Base-by-base conservation (phyloP, 2,113 vertebrate genomes). In the Macquaria australasica region DNA sequence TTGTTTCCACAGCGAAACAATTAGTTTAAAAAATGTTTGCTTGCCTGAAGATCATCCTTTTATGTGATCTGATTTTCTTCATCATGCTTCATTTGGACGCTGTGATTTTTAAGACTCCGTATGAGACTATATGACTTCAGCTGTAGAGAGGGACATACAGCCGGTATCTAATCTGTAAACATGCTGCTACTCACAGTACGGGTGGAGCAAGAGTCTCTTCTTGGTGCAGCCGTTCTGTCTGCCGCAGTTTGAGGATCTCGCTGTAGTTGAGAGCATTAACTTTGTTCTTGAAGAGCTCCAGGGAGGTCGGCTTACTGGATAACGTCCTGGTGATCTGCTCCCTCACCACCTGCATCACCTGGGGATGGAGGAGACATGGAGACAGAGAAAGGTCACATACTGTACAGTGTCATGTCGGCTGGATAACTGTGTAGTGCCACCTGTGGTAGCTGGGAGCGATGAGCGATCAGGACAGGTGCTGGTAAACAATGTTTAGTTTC, bases 301-400 rank as follows among this genome's bases (percentile, higher is more conserved):
- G 93, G 0, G 98, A 99, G 0, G 97, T 98, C 25, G 98, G 98
- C 85, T 97, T 98, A 76, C 96, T 94, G 79, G 96, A 93, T 91
- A 99, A 85, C 0, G 97, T 98, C 82, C 98, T 96, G 51, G 96
- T 98, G 94, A 99, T 98, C 95, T 99, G 98, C 88, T 99, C 98
- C 85, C 97, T 96, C 15, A 99, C 98, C 89, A 99, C 98, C 88
- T 99, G 98, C 97, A 99, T 97, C 89, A 99, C 98, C 97, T 98
- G 90, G 66, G 53, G 28, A 34, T 8, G 51, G 50, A 11, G 0
- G 34, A 3, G 3, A 0, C 31, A 63, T 23, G 50, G 15, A 70
- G 28, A 64, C 2, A 37, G 25, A 59, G 34, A 18, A 5, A 64
- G 53, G 41, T 82, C 8, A 67, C 14, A 37, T 28, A 48, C 41